phyloP scores from a whole-genome alignment of 2,888 invertebrate genomes.

The Eupithecia exiguata region DNA sequence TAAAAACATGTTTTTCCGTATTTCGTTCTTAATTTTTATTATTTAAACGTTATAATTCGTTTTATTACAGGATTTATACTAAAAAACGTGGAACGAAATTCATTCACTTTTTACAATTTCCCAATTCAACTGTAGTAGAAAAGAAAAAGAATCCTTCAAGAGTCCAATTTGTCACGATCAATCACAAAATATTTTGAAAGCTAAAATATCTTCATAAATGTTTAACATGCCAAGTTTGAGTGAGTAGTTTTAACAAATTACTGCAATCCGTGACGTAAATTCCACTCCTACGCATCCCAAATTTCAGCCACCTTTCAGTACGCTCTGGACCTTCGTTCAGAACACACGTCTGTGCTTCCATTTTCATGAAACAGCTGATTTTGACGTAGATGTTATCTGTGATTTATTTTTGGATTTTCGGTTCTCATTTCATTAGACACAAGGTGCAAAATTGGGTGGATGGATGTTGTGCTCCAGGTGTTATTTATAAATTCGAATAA shows the following conservation, averaged over 20 bases:
- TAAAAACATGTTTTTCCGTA: too few relatives aligned
- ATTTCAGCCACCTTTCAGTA: conserved; percentile 59
- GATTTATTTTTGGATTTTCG: conserved; percentile 27
- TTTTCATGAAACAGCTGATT: conserved; percentile 27
- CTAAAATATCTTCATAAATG: neutral
- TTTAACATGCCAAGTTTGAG: neutral
- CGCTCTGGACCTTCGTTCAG: conserved; percentile 33
- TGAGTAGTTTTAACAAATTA: neutral
- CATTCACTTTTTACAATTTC: too few relatives aligned
- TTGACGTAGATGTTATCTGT: conserved; percentile 14
- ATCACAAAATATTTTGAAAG: neutral
- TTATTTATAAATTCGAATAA: conserved; percentile 7
- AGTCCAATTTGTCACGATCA: neutral
- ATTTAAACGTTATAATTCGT: too few relatives aligned
- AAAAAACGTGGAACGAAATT: too few relatives aligned
- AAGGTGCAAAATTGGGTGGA: conserved; percentile 17
- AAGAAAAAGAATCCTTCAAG: neutral
- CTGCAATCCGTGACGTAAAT: conserved; percentile 46
- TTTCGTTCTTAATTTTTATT: too few relatives aligned
- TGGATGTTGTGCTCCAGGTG: neutral
- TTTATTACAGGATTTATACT: too few relatives aligned
- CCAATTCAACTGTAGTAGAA: too few relatives aligned
- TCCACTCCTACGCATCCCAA: conserved; percentile 54
- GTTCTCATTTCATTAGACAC: conserved; percentile 16
- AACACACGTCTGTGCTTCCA: conserved; percentile 41